Evolutionary conservation across 2,888 invertebrate species (phyloP), one percentile per base, ranked within the genome.

Genomic region (Nudaria mundana): DNA sequence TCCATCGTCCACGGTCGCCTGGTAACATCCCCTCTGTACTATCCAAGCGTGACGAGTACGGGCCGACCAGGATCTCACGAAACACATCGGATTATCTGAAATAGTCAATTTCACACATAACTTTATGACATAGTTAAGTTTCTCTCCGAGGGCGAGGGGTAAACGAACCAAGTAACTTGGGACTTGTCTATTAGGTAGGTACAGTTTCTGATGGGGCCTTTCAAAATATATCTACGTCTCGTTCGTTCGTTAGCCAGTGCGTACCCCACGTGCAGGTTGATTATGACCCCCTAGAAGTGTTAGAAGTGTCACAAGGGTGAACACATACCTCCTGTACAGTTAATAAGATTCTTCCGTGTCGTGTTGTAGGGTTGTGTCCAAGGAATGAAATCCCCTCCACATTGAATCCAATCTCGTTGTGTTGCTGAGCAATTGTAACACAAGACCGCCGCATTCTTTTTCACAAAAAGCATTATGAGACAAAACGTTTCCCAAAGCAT

Each of bases 11-110:
- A 44, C 37, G 14, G 36, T 32, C 3, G 71, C 37, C 40, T 66
- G 62, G 55, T 87, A 87, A 57, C 88, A 88, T 4, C 88, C 88
- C 35, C 88, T 67, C 57, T 88, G 87, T 28, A 87, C 82, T 38
- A 86, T 72, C 87, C 87, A 87, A 5, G 82, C 71, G 45, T 80
- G 75, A 11, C 63, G 75, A 8, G 74, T 70, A 0, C 88, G 78
- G 26, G 79, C 69, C 0, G 61, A 56, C 87, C 86, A 87, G 2
- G 84, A 76, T 3, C 87, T 76, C 26, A 86, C 79, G 51, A 84
- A 88, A 52, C 88, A 88, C 79, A 86, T 76, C 7, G 83, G 68
- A 37, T 76, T 71, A 20, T 81, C 86, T 87, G 63, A 33, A 28
- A 31, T 16, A 22, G 22, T 4, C 10, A 26, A 26, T 11, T 5